Percentiles rank a stretch among this genome's conserved stretches.
Conservation (phyloP, 1,140 invertebrate species). For the Mizuhopecten yessoensis region DNA sequence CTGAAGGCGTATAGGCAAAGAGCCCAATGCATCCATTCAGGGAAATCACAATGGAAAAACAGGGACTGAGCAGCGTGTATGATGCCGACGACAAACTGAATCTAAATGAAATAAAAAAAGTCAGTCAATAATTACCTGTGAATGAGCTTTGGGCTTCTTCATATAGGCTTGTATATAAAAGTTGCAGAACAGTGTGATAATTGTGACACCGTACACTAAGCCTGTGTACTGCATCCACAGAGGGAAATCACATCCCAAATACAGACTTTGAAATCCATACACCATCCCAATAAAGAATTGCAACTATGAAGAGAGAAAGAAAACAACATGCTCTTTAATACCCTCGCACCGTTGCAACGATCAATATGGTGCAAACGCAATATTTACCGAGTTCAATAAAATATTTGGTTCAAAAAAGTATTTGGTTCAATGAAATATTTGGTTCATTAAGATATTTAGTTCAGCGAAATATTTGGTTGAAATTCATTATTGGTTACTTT, state of each 20-base stretch:
- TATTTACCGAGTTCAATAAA: too few relatives aligned
- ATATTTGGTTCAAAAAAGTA: too few relatives aligned
- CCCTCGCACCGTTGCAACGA: too few relatives aligned
- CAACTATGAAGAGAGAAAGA: slow-evolving; percentile 75
- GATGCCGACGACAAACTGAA: slow-evolving; percentile 94
- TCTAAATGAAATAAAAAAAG: slow-evolving; percentile 84
- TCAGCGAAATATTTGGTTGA: too few relatives aligned
- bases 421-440: too few relatives aligned
- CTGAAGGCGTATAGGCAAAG: slow-evolving; percentile 95
- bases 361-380: too few relatives aligned
- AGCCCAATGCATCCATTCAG: slow-evolving; percentile 96
- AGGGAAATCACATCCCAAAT: slow-evolving; percentile 77
- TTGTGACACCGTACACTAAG: slow-evolving; percentile 79
- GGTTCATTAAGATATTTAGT: too few relatives aligned
- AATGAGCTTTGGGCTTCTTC: slow-evolving; percentile 55
- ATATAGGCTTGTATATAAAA: slow-evolving; percentile 81
- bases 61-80: slow-evolving; percentile 93
- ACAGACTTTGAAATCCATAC: slow-evolving; percentile 75
- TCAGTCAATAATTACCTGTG: slow-evolving; percentile 61
- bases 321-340: slow-evolving; percentile 54
- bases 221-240: slow-evolving; percentile 79
- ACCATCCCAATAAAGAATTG: slow-evolving; percentile 82
- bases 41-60: slow-evolving; percentile 92
- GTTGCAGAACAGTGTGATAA: slow-evolving; percentile 81
- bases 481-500: too few relatives aligned